Conservation (phyloP, 2,888 invertebrate genomes). For the Taphrorychus bicolor region DNA sequence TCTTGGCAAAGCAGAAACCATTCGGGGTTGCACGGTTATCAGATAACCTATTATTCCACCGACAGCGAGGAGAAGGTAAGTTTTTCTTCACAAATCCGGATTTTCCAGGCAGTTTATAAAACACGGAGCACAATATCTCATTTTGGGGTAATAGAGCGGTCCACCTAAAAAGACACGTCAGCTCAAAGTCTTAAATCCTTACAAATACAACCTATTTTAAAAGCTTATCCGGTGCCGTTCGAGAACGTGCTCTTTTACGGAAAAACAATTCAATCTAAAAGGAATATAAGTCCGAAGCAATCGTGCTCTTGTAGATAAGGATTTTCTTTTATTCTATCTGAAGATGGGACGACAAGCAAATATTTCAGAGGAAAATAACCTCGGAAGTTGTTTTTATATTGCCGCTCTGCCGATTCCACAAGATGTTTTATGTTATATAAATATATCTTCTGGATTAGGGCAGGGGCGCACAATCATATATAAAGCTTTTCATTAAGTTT, state of each 20-base stretch:
- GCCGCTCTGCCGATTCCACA: background rate
- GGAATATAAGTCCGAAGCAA: slow-evolving; percentile 33
- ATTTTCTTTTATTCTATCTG: slow-evolving; percentile 16
- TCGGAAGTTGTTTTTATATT: slow-evolving; percentile 7
- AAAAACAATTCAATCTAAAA: slow-evolving; percentile 36
- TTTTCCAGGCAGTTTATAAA: background rate
- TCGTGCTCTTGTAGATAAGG: slow-evolving; percentile 28
- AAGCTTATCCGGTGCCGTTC: slow-evolving; percentile 35
- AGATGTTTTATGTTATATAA: background rate
- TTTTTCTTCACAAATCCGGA: background rate
- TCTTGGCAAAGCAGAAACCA: slow-evolving; percentile 92
- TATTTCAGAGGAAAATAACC: slow-evolving; percentile 11
- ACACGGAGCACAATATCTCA: slow-evolving; percentile 12
- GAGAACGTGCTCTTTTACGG: slow-evolving; percentile 18
- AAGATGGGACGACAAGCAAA: slow-evolving; percentile 17
- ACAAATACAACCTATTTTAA: slow-evolving; percentile 39
- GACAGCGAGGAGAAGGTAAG: slow-evolving; percentile 67
- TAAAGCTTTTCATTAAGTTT: too few species aligned
- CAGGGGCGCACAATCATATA: background rate
- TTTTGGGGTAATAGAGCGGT: slow-evolving; percentile 23
- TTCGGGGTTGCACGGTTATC: slow-evolving; percentile 82
- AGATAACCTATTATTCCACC: slow-evolving; percentile 82
- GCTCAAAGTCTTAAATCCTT: slow-evolving; percentile 30
- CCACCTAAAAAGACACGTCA: slow-evolving; percentile 30
- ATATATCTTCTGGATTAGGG: background rate